Evolutionary conservation across 1,140 invertebrate species (phyloP).

Genomic region (Sarcophaga peregrina): DNA sequence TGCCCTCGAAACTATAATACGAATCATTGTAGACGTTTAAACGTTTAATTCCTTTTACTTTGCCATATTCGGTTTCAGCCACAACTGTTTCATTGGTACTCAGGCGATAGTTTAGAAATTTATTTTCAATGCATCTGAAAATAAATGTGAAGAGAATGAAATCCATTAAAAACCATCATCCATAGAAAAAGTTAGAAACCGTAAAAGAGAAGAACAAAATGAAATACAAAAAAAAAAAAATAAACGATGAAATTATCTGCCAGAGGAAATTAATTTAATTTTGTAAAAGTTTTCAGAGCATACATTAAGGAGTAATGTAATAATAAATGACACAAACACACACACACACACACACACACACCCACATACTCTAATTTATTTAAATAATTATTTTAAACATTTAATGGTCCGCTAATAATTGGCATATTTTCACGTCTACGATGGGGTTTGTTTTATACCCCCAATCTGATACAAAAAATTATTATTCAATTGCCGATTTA

Average conservation of each 20-base stretch:
- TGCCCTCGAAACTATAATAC: constrained; percentile 69
- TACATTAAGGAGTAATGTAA: constrained; percentile 12
- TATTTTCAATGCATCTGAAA: constrained; percentile 61
- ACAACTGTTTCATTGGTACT: constrained; percentile 59
- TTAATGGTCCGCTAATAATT: too few species aligned
- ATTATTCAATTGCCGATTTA: too few species aligned
- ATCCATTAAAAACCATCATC: background rate
- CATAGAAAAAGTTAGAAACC: background rate
- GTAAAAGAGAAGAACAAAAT: background rate
- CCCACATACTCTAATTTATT: too few species aligned
- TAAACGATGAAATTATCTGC: too few species aligned
- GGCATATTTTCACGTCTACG: too few species aligned
- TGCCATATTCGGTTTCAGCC: constrained; percentile 59
- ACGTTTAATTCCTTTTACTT: constrained; percentile 58
- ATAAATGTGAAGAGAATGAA: background rate
- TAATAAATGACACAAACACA: background rate
- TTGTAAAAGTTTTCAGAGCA: constrained; percentile 9
- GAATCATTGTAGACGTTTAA: constrained; percentile 56
- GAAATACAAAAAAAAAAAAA: background rate
- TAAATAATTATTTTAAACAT: too few species aligned
- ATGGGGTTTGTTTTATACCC: too few species aligned
- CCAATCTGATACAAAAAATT: too few species aligned
- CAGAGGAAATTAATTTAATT: constrained; percentile 5
- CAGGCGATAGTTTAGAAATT: constrained; percentile 58
- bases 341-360: too few species aligned